A percentile compares a stretch with the other conserved stretches of the same genome.
Conservation (phyloP, 2,888 invertebrate genomes). For the Netelia melanura region DNA sequence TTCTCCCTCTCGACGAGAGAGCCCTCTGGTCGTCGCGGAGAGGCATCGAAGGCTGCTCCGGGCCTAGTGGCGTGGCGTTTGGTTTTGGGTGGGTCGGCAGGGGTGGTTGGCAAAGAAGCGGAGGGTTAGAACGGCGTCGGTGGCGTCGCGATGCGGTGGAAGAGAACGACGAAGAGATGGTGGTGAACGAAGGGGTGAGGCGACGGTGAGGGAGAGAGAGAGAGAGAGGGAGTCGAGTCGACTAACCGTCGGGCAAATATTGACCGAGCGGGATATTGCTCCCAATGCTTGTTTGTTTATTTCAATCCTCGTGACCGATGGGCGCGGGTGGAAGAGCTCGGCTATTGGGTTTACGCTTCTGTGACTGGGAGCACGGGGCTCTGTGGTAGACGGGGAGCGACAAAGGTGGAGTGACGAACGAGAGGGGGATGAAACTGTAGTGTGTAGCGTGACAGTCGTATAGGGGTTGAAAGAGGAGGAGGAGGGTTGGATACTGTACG, state of each 20-base stretch:
- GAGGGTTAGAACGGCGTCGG: conserved; percentile 37
- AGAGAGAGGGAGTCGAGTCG: conserved; percentile 77
- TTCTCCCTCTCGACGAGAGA: conserved; percentile 77
- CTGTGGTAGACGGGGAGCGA: neutral
- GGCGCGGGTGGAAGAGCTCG: conserved; percentile 53
- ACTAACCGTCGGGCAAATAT: conserved; percentile 84
- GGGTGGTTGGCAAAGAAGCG: conserved; percentile 43
- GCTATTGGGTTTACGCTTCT: conserved; percentile 61
- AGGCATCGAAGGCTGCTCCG: conserved; percentile 56
- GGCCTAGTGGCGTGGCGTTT: conserved; percentile 22
- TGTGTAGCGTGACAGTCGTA: conserved; percentile 7
- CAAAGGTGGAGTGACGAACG: conserved; percentile 22
- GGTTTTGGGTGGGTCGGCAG: conserved; percentile 38
- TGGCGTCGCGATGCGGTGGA: conserved; percentile 17
- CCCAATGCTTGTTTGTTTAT: conserved; percentile 84
- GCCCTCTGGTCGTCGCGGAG: conserved; percentile 68
- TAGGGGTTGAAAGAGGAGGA: conserved; percentile 5
- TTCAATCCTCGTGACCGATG: conserved; percentile 83
- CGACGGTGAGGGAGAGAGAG: conserved; percentile 45
- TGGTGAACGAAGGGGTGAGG: conserved; percentile 6
- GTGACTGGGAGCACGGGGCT: conserved; percentile 27
- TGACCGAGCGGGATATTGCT: conserved; percentile 85
- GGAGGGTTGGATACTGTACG: neutral
- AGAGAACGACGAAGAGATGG: conserved; percentile 16
- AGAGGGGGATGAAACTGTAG: conserved; percentile 50